Evolutionary conservation across 64 coral and sea anemone genomes (phyloP), one percentile per base, ranked within the genome.

Genomic region (Acropora tenuis): DNA sequence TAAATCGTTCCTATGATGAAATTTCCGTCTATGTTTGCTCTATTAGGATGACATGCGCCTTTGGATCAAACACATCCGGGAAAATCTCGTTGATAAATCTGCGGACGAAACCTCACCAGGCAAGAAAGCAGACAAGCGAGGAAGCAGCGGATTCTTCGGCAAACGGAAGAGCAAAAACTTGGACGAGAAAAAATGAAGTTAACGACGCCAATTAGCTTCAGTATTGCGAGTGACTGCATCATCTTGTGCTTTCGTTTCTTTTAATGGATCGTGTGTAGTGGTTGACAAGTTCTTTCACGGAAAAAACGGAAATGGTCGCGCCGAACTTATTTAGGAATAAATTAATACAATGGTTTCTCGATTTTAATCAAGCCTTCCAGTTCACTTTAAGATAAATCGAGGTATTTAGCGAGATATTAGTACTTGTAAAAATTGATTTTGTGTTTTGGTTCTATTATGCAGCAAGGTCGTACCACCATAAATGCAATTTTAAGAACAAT

Each of bases 151-250:
- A 4, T 71, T 85, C 45, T 97, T 97, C 84, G 93, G 90, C 11
- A 97, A 97, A 42, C 79, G 95, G 81, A 97, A 77, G 73, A 97
- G 95, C 92, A 97, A 94, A 77, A 92, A 96, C 80, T 76, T 96
- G 19, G 95, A 94, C 48, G 82, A 85, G 43, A 72, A 71, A 41
- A 85, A 85, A 85, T 85, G 47, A 71, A 49, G 67, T 46, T 30
- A 82, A 49, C 65, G 30, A 30, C 30, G 30, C 30, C 0, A 30
- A 82, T 30, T 82, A 82, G 79, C 11, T 82, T 82, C 44, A 15
- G 72, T 68, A 50, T 85, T 84, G 17, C 49, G 65, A 85, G 46
- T 48, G 68, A 68, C 82, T 85, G 30, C 30, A 30, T 30, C 30
- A 43, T 82, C 16, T 83, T 71, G 82, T 44, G 47, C 8, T 85